Percentiles rank a stretch among this genome's conserved stretches.
These are phyloP conservation scores for Heliconius hortense DNA, from an alignment of 2,888 invertebrate species.

Conservation along the genomic window DNA sequence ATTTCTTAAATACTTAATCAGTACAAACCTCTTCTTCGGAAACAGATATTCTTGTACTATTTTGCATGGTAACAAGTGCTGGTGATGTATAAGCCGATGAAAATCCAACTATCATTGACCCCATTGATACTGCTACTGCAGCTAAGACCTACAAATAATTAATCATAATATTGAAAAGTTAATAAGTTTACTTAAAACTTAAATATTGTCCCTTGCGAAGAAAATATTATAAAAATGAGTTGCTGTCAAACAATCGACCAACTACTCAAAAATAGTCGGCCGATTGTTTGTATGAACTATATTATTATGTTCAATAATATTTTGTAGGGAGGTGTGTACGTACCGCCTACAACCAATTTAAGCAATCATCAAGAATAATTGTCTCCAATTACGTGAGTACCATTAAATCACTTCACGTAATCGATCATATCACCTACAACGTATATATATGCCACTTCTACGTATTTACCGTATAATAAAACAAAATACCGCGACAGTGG, in stretches of 20 bases:
- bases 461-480: not conserved
- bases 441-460: conserved; percentile 2
- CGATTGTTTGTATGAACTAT: conserved; percentile 1
- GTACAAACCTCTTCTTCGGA: conserved; percentile 83
- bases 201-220: not conserved
- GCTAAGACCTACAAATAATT: conserved; percentile 87
- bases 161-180: not conserved
- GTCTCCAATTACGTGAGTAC: conserved; percentile 55
- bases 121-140: conserved; percentile 92
- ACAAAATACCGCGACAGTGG: not conserved
- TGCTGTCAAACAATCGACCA: not conserved
- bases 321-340: conserved; percentile 59
- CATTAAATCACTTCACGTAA: conserved; percentile 49
- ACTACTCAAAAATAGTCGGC: too few relatives aligned
- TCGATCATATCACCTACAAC: conserved; percentile 26
- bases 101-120: conserved; percentile 94
- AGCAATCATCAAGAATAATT: conserved; percentile 73
- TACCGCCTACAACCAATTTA: conserved; percentile 67
- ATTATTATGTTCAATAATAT: conserved; percentile 10
- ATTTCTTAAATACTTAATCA: not conserved
- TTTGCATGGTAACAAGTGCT: conserved; percentile 88
- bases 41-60: conserved; percentile 81
- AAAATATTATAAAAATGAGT: not conserved
- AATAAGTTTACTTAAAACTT: not conserved
- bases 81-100: conserved; percentile 94